A percentile compares a stretch with the other conserved stretches of the same genome.
These are phyloP conservation scores for Parasteatoda tepidariorum DNA, from an alignment of 1,140 invertebrate species.

Conservation along the genomic window DNA sequence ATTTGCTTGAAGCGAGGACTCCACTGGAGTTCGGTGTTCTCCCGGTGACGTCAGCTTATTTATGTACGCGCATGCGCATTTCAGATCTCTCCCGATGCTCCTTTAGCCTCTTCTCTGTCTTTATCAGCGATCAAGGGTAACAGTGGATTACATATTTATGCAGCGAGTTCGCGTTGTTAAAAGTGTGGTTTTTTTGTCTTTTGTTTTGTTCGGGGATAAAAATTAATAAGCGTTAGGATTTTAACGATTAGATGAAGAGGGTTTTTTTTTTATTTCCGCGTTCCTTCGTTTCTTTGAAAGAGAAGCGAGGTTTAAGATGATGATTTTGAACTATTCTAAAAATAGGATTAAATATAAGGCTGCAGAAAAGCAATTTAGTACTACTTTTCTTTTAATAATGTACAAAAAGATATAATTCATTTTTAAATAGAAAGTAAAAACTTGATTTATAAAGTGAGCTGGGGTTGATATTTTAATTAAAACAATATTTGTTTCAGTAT, in stretches of 20 bases:
- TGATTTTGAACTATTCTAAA: constrained; percentile 6
- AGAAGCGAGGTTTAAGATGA: neutral
- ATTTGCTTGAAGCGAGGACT: constrained; percentile 15
- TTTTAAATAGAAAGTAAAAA: too few species aligned
- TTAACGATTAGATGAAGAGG: constrained; percentile 51
- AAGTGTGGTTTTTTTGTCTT: constrained; percentile 7
- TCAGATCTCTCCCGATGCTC: constrained; percentile 24
- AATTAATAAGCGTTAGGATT: constrained; percentile 59
- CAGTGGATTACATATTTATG: constrained; percentile 57
- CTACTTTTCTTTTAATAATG: too few species aligned
- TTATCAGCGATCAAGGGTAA: constrained; percentile 30
- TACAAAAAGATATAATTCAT: too few species aligned
- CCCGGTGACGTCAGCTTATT: constrained; percentile 51
- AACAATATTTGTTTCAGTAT: too few species aligned
- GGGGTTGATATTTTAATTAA: too few species aligned
- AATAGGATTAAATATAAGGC: neutral
- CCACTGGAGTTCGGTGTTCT: constrained; percentile 27
- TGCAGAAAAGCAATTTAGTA: neutral
- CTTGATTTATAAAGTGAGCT: too few species aligned
- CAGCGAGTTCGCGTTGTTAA: constrained; percentile 34
- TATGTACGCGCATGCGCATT: constrained; percentile 34
- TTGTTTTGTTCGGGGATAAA: constrained; percentile 34
- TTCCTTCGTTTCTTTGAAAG: neutral
- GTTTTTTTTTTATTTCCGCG: constrained; percentile 22
- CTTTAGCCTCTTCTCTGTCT: constrained; percentile 38